Evolutionary conservation across 92 coral and sea anemone species (phyloP).

Genomic region (Phenganax stokvisi): DNA sequence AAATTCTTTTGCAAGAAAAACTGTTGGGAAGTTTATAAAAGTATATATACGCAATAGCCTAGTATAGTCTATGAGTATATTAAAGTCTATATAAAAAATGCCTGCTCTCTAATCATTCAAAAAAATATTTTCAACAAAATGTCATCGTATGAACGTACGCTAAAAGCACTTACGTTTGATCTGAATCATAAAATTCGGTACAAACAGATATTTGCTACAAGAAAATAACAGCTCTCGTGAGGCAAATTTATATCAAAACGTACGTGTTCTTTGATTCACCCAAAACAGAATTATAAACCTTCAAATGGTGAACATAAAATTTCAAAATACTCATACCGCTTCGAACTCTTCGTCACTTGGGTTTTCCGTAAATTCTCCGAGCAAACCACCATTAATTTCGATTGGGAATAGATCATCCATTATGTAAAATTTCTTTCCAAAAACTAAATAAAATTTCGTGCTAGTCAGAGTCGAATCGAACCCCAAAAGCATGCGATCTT

Average conservation of each 20-base stretch:
- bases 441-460: constrained; percentile 47
- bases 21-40: background rate
- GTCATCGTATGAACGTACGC: background rate
- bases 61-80: background rate
- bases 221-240: constrained; percentile 16
- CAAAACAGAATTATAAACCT: constrained; percentile 42
- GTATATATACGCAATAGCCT: background rate
- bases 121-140: background rate
- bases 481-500: background rate
- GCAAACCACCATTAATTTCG: constrained; percentile 77
- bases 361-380: constrained; percentile 56
- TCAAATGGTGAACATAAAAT: background rate
- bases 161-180: constrained; percentile 25
- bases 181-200: constrained; percentile 19
- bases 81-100: background rate
- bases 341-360: constrained; percentile 88
- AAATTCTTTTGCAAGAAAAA: background rate
- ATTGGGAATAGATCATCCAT: constrained; percentile 94
- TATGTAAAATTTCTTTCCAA: constrained; percentile 49
- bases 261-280: constrained; percentile 14
- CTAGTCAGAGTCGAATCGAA: background rate
- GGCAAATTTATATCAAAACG: background rate
- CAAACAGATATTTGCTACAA: constrained; percentile 36
- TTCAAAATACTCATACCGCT: constrained; percentile 52
- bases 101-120: background rate